phyloP scores from a whole-genome alignment of 2,888 invertebrate species.

The Thecocarcelia acutangulata region DNA sequence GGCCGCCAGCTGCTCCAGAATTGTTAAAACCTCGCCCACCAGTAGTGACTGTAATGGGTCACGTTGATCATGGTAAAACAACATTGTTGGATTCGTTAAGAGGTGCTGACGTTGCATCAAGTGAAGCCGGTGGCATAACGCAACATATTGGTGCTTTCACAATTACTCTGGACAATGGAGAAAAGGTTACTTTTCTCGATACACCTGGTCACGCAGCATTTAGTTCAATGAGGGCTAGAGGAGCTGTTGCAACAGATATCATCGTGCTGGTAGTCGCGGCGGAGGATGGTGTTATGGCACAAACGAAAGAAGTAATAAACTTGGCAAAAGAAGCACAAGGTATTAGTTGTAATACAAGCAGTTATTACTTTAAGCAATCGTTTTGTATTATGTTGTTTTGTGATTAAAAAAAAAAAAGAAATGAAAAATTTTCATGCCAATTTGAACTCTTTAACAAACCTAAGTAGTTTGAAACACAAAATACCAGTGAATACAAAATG shows the following conservation, averaged over 20 bases:
- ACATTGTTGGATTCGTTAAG: conserved; percentile 95
- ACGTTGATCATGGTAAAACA: conserved; percentile 99
- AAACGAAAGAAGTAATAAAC: conserved; percentile 94
- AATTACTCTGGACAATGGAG: conserved; percentile 87
- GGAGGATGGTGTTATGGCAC: conserved; percentile 99
- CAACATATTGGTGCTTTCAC: conserved; percentile 99
- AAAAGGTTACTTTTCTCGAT: conserved; percentile 95
- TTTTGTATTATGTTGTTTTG: too few species aligned
- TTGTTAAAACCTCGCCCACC: conserved; percentile 90
- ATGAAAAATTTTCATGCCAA: too few species aligned
- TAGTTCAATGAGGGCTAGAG: conserved; percentile 94
- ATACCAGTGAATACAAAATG: too few species aligned
- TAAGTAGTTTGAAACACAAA: too few species aligned
- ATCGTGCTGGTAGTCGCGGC: conserved; percentile 98
- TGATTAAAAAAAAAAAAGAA: too few species aligned
- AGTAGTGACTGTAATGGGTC: conserved; percentile 99
- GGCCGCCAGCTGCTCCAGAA: conserved; percentile 86
- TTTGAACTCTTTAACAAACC: too few species aligned
- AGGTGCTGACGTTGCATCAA: conserved; percentile 91
- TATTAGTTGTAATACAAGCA: too few species aligned
- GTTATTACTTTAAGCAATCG: too few species aligned
- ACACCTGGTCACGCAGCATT: conserved; percentile 99
- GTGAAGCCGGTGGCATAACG: conserved; percentile 99
- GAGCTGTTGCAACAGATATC: conserved; percentile 96
- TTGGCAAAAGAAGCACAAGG: conserved; percentile 91